Evolutionary conservation across 2,797 vertebrate genomes (phyloP), one percentile per base, ranked within the genome.

Genomic region (Gobionotothen gibberifrons): DNA sequence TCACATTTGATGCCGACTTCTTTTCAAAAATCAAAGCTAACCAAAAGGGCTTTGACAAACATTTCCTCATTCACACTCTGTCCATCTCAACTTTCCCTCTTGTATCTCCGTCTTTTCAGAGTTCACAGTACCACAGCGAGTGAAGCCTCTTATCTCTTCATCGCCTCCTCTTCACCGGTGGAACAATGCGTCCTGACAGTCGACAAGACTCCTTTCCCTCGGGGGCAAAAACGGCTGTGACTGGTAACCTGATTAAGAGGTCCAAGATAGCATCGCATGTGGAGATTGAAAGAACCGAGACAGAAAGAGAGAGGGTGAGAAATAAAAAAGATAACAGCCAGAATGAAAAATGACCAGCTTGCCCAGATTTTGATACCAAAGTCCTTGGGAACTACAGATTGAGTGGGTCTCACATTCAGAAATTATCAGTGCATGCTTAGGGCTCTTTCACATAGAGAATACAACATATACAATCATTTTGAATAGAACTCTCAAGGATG

Each of bases 121-220:
- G 56, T 67, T 74, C 61, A 76, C 15, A 9, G 49, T 62, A n/a
- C 32, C 19, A 1, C 54, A 60, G 52, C 63, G 63, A 83, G 67
- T 71, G 68, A 67, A 82, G 63, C 70, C 74, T 78, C 69, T 81
- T 85, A 90, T 91, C 87, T 86, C 82, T 78, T 76, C 74, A 89
- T 90, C 84, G 81, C 61, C 40, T 85, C 48, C 69, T 77, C 78
- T 79, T 86, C 75, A 78, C 62, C 44, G 73, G 56, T 81, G 83
- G 83, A 92, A 92, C 90, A 91, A 92, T 90, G 85, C 80, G 79
- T 86, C 85, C 85, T 87, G 89, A 87, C 89, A 91, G 85, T 68
- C 65, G 48, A 87, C 89, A 87, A 72, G 74, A 77, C 65, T 82
- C 70, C 17, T 43, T 79, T 83, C 78, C 89, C 90, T 84, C 69